Evolutionary conservation across 2,888 invertebrate genomes (phyloP).

Genomic region (Conchocele bisecta): DNA sequence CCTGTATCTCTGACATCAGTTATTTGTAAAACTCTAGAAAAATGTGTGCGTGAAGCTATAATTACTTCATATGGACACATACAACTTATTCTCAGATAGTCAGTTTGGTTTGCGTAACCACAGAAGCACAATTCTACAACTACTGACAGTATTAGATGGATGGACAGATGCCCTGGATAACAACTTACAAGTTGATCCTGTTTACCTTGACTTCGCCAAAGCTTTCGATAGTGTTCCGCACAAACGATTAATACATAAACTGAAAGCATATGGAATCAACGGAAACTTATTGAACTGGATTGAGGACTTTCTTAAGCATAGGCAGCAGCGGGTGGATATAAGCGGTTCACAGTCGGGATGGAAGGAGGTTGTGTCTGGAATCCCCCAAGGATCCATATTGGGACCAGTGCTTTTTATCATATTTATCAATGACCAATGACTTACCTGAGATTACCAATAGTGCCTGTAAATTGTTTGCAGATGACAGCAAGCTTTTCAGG

Average conservation of each 20-base stretch:
- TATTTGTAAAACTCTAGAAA: conserved; percentile 1
- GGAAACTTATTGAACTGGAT: conserved; percentile 13
- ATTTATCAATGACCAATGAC: conserved; percentile 6
- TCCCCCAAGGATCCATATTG: conserved; percentile 14
- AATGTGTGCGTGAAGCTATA: background rate
- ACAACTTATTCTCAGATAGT: background rate
- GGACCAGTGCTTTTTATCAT: conserved; percentile 11
- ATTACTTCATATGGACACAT: background rate
- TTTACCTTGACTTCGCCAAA: conserved; percentile 3
- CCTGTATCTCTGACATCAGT: background rate
- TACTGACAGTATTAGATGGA: conserved; percentile 7
- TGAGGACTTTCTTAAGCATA: background rate
- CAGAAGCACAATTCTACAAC: conserved; percentile 5
- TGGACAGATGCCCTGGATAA: background rate
- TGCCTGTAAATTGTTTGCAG: conserved; percentile 8
- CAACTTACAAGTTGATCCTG: background rate
- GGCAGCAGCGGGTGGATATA: background rate
- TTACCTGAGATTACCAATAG: background rate
- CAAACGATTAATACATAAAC: background rate
- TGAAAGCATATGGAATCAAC: background rate
- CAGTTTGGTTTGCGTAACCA: conserved; percentile 5
- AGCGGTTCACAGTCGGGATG: conserved; percentile 12
- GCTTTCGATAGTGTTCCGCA: conserved; percentile 17
- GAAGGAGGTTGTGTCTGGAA: conserved; percentile 10
- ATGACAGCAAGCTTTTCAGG: background rate